phyloP scores from a whole-genome alignment of 92 coral and sea anemone species.

The Epizoanthus fatuus region DNA sequence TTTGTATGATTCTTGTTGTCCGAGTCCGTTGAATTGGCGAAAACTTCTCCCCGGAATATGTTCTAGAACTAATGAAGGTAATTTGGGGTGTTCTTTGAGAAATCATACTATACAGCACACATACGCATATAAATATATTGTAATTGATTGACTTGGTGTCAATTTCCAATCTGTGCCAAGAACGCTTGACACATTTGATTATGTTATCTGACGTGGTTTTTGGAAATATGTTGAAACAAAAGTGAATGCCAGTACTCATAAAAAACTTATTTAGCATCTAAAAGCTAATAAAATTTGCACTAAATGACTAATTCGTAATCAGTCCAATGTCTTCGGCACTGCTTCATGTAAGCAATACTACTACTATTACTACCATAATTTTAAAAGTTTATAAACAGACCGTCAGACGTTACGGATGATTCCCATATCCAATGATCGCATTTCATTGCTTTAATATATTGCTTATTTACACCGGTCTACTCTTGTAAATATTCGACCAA shows the following conservation, averaged over 20 bases:
- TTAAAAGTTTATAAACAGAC: too few species aligned
- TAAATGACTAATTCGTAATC: background rate
- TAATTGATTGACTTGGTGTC: conserved; percentile 15
- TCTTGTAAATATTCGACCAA: too few species aligned
- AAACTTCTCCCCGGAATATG: background rate
- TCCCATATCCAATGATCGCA: too few species aligned
- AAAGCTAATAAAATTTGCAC: conserved; percentile 4
- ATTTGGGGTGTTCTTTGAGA: conserved; percentile 27
- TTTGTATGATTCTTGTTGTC: conserved; percentile 6
- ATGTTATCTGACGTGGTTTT: conserved; percentile 19
- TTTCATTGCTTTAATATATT: too few species aligned
- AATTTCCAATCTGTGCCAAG: background rate
- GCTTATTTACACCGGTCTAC: too few species aligned
- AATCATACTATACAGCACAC: background rate
- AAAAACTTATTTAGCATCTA: conserved; percentile 4
- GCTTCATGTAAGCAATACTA: too few species aligned
- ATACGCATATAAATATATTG: background rate
- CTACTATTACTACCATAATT: too few species aligned
- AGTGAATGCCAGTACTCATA: background rate
- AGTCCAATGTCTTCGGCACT: too few species aligned
- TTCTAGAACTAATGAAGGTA: conserved; percentile 24
- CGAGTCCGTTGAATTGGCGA: background rate
- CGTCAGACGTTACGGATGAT: too few species aligned
- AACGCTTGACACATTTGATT: background rate
- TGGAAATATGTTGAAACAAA: conserved; percentile 9